phyloP scores from a whole-genome alignment of 2,888 invertebrate species.

The Hartigia nigra region DNA sequence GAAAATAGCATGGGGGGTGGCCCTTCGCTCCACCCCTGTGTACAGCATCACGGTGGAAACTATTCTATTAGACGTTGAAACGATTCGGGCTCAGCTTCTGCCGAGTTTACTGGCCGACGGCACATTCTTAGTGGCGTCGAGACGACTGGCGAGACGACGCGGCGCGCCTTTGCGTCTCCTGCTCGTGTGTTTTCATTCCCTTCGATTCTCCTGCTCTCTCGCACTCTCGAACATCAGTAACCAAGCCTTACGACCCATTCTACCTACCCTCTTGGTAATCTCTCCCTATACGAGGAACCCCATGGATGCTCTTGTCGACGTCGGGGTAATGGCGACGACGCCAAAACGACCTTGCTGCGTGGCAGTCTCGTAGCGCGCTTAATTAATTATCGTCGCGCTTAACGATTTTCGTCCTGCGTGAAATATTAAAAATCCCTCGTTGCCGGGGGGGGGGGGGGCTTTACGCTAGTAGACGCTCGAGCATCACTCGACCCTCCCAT shows the following conservation, averaged over 20 bases:
- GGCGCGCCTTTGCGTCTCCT: constrained; percentile 15
- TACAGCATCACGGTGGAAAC: not conserved
- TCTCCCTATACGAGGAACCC: not conserved
- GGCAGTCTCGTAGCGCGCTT: not conserved
- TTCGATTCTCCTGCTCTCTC: not conserved
- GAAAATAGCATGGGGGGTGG: not conserved
- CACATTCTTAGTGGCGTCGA: constrained; percentile 19
- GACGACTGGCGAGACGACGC: constrained; percentile 22
- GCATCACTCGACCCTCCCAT: not conserved
- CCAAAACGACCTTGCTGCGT: not conserved
- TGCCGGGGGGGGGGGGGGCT: not conserved
- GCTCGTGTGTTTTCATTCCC: not conserved
- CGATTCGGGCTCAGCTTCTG: not conserved
- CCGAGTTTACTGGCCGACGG: constrained; percentile 13
- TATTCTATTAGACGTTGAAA: not conserved
- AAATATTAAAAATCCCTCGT: not conserved
- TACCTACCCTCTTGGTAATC: not conserved
- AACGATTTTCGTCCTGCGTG: not conserved
- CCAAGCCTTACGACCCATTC: not conserved
- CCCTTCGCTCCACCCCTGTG: too few species aligned
- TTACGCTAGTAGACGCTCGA: not conserved
- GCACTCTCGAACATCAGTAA: not conserved
- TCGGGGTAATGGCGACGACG: not conserved
- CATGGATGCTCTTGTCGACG: not conserved
- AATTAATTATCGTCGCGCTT: not conserved